Evolutionary conservation across 92 coral and sea anemone genomes (phyloP), one percentile per base, ranked within the genome.

Genomic region (Epizoanthus illoricatus): DNA sequence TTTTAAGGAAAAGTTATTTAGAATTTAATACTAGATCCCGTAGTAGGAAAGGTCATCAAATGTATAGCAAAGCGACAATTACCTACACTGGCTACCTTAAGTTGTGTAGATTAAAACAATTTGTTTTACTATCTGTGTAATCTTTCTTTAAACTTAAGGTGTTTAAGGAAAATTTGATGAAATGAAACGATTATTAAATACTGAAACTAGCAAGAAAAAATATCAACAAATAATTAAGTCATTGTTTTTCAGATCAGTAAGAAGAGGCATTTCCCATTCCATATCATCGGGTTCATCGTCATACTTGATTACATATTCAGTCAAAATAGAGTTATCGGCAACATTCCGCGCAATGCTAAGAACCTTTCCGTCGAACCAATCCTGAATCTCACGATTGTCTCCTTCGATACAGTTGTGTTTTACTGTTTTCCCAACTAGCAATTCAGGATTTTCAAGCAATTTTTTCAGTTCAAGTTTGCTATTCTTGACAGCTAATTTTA

Each of bases 181-280:
- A 45, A 45, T 45, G 52, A 45, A 45, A 7, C 52, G 52, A 45
- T 45, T 45, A 45, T 43, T 61, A 73, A 73, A 47, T 73, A 47
- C 57, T 13, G 52, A 65, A 65, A 23, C 71, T 21, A 23, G 39
- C 39, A 40, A 12, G 24, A 79, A 42, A 56, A 79, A 56, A 58
- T 56, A 24, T 79, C 57, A n/a, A 79, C 69, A 23, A 79, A 79
- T 43, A 79, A 79, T 79, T 62, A 79, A 62, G 42, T 79, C 73
- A 49, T 67, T 67, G 52, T 79, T 79, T 49, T 79, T 55, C 61
- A 67, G 18, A 39, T 67, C 72, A 28, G 16, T 65, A 33, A 79
- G 81, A 19, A 76, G 54, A 49, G 81, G 81, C 81, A 79, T 64
- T 79, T 67, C 61, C 83, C 83, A 79, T 78, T 78, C 71, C 43